These are phyloP conservation scores for Agrotis ipsilon DNA, from an alignment of 2,888 invertebrate genomes.

Conservation along the genomic window DNA sequence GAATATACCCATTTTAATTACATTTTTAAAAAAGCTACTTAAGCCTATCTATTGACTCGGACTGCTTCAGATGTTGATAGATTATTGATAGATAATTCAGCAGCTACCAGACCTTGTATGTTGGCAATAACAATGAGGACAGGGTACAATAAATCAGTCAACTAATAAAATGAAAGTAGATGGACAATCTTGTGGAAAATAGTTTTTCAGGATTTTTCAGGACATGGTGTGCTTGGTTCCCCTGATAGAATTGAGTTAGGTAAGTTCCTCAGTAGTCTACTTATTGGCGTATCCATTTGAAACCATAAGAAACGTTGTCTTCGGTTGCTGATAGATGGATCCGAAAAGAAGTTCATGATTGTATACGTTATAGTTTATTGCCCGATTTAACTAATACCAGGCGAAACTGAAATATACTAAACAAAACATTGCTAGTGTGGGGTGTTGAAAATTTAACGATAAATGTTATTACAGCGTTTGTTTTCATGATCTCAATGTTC, in stretches of 20 bases:
- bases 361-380: background rate
- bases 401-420: too few species aligned
- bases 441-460: too few species aligned
- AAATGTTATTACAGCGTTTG: too few species aligned
- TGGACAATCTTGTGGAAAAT: background rate
- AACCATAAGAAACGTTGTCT: background rate
- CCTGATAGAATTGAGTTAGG: constrained; percentile 21
- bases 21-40: too few species aligned
- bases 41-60: background rate
- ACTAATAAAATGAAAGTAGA: too few species aligned
- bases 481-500: too few species aligned
- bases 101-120: constrained; percentile 1
- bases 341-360: background rate
- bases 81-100: background rate
- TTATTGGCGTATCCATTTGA: background rate
- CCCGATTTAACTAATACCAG: background rate
- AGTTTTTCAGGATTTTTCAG: background rate
- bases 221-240: constrained; percentile 16
- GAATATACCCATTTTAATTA: too few species aligned
- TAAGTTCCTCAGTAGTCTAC: constrained; percentile 14
- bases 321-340: background rate
- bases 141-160: constrained; percentile 17
- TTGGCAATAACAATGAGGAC: constrained; percentile 23
- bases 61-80: background rate
- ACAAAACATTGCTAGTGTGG: too few species aligned